Percentiles rank a stretch among this genome's conserved stretches.
These are phyloP conservation scores for Lucinisca nassula DNA, from an alignment of 2,888 invertebrate genomes.

Conservation along the genomic window DNA sequence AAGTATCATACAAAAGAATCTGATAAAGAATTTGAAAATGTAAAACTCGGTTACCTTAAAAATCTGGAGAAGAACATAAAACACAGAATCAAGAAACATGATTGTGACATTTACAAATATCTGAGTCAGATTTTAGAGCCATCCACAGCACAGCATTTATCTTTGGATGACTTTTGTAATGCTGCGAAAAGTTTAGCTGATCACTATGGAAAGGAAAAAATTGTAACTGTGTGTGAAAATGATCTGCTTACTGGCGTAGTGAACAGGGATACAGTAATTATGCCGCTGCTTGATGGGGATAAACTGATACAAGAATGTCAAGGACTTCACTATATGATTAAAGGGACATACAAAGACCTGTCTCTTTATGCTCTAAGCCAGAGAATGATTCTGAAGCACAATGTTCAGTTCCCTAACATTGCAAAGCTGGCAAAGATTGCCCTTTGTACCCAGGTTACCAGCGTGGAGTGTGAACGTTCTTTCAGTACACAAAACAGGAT, in stretches of 20 bases:
- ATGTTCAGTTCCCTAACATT: conserved; percentile 15
- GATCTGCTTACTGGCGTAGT: too few species aligned
- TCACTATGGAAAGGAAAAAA: too few species aligned
- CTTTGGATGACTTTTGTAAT: background rate
- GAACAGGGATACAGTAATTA: background rate
- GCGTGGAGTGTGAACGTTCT: conserved; percentile 54
- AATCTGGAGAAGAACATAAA: conserved; percentile 44
- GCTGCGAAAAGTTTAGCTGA: conserved; percentile 16
- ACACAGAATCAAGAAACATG: conserved; percentile 42
- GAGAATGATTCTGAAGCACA: conserved; percentile 27
- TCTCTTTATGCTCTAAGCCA: conserved; percentile 5
- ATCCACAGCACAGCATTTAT: background rate
- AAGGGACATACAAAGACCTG: conserved; percentile 28
- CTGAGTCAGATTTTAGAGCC: conserved; percentile 43
- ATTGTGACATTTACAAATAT: conserved; percentile 35
- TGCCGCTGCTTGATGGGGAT: conserved; percentile 13
- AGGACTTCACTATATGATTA: conserved; percentile 40
- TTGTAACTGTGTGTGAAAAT: background rate
- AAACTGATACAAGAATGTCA: conserved; percentile 46
- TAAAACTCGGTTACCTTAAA: conserved; percentile 18
- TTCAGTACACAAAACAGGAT: conserved; percentile 56
- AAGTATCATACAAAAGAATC: background rate
- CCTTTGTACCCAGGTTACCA: conserved; percentile 43
- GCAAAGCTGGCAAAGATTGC: conserved; percentile 33
- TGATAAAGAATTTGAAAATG: conserved; percentile 34